phyloP scores from a whole-genome alignment of 1,140 invertebrate species.

The Drosophila varians region DNA sequence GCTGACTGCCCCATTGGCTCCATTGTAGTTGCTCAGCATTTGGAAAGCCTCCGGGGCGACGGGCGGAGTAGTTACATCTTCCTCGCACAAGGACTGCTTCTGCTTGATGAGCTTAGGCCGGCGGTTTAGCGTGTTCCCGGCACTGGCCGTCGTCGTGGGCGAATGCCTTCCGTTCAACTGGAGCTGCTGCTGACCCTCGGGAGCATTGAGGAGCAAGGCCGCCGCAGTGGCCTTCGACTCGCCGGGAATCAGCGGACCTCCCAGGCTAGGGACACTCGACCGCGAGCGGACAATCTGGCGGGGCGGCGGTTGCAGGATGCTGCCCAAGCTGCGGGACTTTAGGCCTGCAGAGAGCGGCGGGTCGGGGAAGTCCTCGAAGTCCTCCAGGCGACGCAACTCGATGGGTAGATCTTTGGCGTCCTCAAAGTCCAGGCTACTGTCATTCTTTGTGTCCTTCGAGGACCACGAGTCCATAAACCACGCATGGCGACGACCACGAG shows the following conservation, averaged over 20 bases:
- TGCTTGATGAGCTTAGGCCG: conserved; percentile 90
- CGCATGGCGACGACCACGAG: conserved; percentile 87
- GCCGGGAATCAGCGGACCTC: conserved; percentile 67
- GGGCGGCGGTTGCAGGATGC: conserved; percentile 89
- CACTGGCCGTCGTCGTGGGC: conserved; percentile 63
- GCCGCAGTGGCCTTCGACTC: conserved; percentile 58
- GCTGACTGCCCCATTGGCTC: conserved; percentile 55
- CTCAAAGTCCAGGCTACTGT: conserved; percentile 86
- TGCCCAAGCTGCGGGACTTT: conserved; percentile 87
- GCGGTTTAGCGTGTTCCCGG: conserved; percentile 61
- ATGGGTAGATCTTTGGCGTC: conserved; percentile 92
- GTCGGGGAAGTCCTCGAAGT: conserved; percentile 85
- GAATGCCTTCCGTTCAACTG: conserved; percentile 50
- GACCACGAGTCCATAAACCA: conserved; percentile 93
- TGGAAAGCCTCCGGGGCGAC: conserved; percentile 47
- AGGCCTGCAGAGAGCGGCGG: conserved; percentile 82
- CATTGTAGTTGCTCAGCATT: conserved; percentile 68
- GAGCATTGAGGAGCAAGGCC: conserved; percentile 46
- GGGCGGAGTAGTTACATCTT: conserved; percentile 81
- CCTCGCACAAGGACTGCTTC: conserved; percentile 90
- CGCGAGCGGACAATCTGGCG: conserved; percentile 89
- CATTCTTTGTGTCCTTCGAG: conserved; percentile 85
- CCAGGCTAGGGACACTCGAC: conserved; percentile 89
- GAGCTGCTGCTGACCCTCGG: conserved; percentile 42
- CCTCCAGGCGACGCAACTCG: conserved; percentile 93